Base-by-base conservation (phyloP, 2,888 invertebrate genomes). In the Phalera bucephala region DNA sequence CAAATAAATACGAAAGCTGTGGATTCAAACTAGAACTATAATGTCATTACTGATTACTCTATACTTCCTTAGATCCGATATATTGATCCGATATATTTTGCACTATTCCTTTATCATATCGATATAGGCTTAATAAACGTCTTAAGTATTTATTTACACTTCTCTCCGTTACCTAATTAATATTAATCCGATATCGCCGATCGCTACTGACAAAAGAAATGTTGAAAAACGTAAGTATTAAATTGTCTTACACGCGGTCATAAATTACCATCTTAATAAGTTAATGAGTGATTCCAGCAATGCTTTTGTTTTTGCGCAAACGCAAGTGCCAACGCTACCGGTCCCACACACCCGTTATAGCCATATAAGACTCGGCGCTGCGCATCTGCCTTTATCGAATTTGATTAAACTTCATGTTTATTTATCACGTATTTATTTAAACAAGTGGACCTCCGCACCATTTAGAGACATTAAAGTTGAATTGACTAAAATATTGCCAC, bases 211-310 rank as follows among this genome's bases (percentile, higher is more conserved):
- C 28, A 56, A 50, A 50, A 75, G 75, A 62, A 58, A 62, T 34
- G 50, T 52, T 48, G 52, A 50, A 49, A 60, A 56, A 61, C 60
- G 55, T 61, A 59, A 64, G 50, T 63, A 79, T 79, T 74, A 80
- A 86, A 85, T 86, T 79, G 77, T 78, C 72, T 71, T 69, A 63
- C 62, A 64, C 54, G 66, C 64, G 64, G 72, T 73, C 74, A 86
- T 88, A 86, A 80, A 88, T 88, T 86, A 87, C 79, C 82, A 86
- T 87, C 80, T 78, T 86, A 86, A 87, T 86, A 84, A 85, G 83
- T 81, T 82, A 87, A 87, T 87, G 84, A 84, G 79, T 83, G 78
- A 83, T 81, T 81, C 79, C 72, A 72, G 65, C 75, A 80, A 84
- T 83, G 75, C 76, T 72, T 79, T 59, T 59, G 74, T 88, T 89